phyloP scores from a whole-genome alignment of 2,797 vertebrate species.

The Dallia pectoralis region DNA sequence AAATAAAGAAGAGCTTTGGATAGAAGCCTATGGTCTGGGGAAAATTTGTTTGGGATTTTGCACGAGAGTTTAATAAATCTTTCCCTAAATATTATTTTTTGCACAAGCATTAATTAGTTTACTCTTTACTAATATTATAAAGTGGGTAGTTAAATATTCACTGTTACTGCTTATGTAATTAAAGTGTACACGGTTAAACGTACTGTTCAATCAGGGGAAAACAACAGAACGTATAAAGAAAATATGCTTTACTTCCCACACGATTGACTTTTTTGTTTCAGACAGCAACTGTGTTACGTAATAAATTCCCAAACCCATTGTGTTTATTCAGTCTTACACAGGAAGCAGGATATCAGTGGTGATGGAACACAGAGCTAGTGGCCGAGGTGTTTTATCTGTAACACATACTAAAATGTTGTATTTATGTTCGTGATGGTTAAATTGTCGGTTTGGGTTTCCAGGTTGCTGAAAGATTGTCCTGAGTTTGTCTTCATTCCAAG shows the following conservation, averaged over 20 bases:
- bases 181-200: background rate
- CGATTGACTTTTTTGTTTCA: background rate
- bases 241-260: background rate
- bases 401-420: slow-evolving; percentile 36
- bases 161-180: background rate
- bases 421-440: slow-evolving; percentile 61
- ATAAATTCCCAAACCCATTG: background rate
- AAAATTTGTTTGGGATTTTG: background rate
- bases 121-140: background rate
- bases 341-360: background rate
- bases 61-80: background rate
- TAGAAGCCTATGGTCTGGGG: background rate
- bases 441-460: slow-evolving; percentile 69
- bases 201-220: background rate
- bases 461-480: slow-evolving; percentile 87
- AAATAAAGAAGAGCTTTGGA: background rate
- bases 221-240: background rate
- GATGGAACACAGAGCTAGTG: slow-evolving; percentile 7
- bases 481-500: slow-evolving; percentile 93
- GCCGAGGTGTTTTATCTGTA: slow-evolving; percentile 26
- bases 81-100: background rate
- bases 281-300: background rate
- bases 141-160: background rate
- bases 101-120: background rate
- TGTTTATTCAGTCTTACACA: slow-evolving; percentile 3